phyloP scores from a whole-genome alignment of 2,797 vertebrate genomes.

The Danio albolineatus region DNA sequence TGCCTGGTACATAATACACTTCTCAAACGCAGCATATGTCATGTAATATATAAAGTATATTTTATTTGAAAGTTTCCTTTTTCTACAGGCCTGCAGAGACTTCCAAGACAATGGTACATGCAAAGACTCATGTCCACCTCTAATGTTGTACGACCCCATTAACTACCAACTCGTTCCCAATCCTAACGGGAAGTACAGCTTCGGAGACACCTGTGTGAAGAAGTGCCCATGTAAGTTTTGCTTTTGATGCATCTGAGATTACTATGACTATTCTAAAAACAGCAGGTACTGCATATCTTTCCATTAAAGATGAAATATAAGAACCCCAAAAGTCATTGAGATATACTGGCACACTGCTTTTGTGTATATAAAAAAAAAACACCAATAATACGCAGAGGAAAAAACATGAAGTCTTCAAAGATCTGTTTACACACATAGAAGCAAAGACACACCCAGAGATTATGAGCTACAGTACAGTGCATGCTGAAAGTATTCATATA shows the following conservation, averaged over 20 bases:
- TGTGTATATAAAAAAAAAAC: not conserved
- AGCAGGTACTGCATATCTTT: too few relatives aligned
- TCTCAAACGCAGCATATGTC: not conserved
- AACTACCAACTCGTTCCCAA: conserved; percentile 85
- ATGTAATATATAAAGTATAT: not conserved
- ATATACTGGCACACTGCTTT: not conserved
- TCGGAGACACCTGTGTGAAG: conserved; percentile 89
- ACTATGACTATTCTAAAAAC: not conserved
- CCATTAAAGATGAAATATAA: not conserved
- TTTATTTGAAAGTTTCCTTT: not conserved
- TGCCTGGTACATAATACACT: conserved; percentile 84
- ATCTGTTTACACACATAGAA: not conserved
- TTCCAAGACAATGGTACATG: conserved; percentile 90
- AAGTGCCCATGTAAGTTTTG: conserved; percentile 71
- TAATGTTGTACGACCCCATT: conserved; percentile 81
- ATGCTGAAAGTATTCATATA: too few relatives aligned
- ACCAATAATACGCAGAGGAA: not conserved
- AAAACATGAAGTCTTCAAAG: not conserved
- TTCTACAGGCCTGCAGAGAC: conserved; percentile 83
- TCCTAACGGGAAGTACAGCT: conserved; percentile 90
- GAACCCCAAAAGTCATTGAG: not conserved
- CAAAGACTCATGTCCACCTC: conserved; percentile 84
- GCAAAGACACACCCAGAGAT: conserved; percentile 28
- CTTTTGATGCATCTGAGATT: not conserved
- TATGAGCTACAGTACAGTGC: too few relatives aligned